Percentiles rank a stretch among this genome's conserved stretches.
Evolutionary conservation across 2,113 vertebrate species (phyloP).

Genomic region (Prionailurus viverrinus): DNA sequence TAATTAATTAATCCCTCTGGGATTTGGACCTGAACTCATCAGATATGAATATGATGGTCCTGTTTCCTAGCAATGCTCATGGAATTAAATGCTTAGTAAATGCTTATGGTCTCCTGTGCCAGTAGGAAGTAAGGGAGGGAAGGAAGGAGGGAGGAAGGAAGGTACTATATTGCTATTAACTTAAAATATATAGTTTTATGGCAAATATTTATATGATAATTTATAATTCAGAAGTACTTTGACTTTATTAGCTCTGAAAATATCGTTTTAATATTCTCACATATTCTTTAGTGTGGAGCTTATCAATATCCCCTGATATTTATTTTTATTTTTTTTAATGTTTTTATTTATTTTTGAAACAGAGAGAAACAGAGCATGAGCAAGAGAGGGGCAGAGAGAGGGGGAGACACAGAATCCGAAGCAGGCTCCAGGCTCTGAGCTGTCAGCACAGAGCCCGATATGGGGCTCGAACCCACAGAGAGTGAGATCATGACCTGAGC

Average conservation of each 20-base stretch:
- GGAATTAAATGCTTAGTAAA: slow-evolving; percentile 12
- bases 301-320: background rate
- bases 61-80: background rate
- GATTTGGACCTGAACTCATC: background rate
- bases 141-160: background rate
- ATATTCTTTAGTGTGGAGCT: background rate
- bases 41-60: background rate
- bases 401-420: no score
- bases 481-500: no score
- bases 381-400: no score
- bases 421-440: no score
- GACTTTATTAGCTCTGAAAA: background rate
- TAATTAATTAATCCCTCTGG: background rate
- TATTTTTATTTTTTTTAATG: no score
- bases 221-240: background rate
- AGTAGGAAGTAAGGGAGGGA: background rate
- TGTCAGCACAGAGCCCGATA: no score
- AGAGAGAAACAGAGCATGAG: no score
- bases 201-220: background rate
- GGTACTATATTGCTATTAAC: background rate
- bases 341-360: no score
- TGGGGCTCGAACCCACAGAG: no score
- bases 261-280: background rate
- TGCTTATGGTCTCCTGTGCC: background rate
- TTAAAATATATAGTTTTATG: background rate